phyloP scores from a whole-genome alignment of 2,113 vertebrate species.

The Eurypyga helias region DNA sequence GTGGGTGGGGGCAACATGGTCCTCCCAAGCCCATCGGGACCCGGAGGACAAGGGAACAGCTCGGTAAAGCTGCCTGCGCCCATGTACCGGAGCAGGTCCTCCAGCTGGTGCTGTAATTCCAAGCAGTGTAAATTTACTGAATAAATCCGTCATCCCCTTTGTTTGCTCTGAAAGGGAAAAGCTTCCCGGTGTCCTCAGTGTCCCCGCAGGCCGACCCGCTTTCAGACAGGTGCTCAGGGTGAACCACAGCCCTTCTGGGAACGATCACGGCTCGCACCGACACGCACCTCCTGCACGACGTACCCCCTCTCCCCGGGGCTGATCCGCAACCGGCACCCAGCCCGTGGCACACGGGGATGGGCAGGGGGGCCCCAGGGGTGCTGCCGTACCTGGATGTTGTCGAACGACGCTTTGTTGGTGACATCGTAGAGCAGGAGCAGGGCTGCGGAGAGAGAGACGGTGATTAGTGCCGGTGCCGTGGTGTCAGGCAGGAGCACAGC shows the following conservation, averaged over 20 bases:
- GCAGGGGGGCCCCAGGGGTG: background rate
- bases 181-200: background rate
- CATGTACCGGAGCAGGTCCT: background rate
- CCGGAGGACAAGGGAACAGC: background rate
- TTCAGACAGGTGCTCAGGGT: background rate
- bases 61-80: background rate
- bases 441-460: slow-evolving; percentile 72
- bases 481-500: background rate
- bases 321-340: background rate
- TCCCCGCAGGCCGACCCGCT: background rate
- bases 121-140: background rate
- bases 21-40: background rate
- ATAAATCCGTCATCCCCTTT: background rate
- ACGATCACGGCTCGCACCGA: background rate
- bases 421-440: slow-evolving; percentile 92
- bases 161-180: background rate
- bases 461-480: fast-evolving
- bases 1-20: background rate
- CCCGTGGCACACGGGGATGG: fast-evolving
- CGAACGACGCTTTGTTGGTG: slow-evolving; percentile 91
- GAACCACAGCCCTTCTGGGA: background rate
- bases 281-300: fast-evolving
- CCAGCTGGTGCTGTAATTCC: background rate
- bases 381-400: slow-evolving; percentile 89
- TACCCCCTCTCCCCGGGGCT: background rate